These are phyloP conservation scores for Anarsia innoxiella DNA, from an alignment of 2,888 invertebrate genomes.

Conservation along the genomic window DNA sequence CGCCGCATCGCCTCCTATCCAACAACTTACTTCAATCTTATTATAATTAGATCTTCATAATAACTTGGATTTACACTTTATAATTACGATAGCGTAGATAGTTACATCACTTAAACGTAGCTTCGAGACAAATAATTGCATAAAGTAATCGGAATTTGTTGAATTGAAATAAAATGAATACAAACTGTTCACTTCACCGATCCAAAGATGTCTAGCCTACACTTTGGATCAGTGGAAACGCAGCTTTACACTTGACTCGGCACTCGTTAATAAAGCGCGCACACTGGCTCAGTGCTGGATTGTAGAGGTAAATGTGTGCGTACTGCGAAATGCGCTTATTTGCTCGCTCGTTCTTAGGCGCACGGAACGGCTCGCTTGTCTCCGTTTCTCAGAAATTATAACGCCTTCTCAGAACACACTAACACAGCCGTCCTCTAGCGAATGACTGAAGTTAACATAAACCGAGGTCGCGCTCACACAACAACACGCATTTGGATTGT, in stretches of 20 bases:
- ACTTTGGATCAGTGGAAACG: too few species aligned
- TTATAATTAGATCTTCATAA: too few species aligned
- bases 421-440: slow-evolving; percentile 54
- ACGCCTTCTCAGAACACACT: slow-evolving; percentile 72
- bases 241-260: too few species aligned
- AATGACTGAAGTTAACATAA: slow-evolving; percentile 57
- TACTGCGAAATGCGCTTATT: slow-evolving; percentile 60
- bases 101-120: too few species aligned
- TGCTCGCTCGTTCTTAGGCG: slow-evolving; percentile 55
- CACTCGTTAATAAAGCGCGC: slow-evolving; percentile 24
- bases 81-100: too few species aligned
- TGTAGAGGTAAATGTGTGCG: slow-evolving; percentile 31
- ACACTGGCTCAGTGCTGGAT: slow-evolving; percentile 24
- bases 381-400: slow-evolving; percentile 71
- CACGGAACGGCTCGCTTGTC: slow-evolving; percentile 63
- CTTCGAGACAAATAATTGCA: too few species aligned
- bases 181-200: too few species aligned
- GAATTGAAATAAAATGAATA: too few species aligned
- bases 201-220: too few species aligned
- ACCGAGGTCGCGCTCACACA: slow-evolving; percentile 62
- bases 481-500: slow-evolving; percentile 41
- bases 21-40: not conserved
- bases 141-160: too few species aligned
- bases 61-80: too few species aligned
- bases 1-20: slow-evolving; percentile 19